Conservation (phyloP, 2,888 invertebrate genomes). For the Tupiocoris notatus region DNA sequence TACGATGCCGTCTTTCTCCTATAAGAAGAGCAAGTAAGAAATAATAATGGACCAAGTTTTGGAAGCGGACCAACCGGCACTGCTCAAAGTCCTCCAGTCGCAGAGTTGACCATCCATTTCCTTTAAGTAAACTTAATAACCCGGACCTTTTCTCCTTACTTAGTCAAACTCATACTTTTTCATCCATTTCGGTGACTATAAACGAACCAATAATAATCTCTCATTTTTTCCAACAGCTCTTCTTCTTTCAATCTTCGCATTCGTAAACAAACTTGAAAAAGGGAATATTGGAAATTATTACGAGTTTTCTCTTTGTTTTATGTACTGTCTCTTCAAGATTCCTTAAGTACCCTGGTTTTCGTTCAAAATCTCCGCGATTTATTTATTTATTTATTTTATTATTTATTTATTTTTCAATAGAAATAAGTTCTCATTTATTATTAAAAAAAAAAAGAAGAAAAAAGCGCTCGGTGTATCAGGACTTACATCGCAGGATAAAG, state of each 20-base stretch:
- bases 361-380: too few relatives aligned
- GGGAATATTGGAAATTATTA: too few relatives aligned
- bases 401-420: too few relatives aligned
- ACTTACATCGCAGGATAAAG: too few relatives aligned
- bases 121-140: slow-evolving; percentile 27
- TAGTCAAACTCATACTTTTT: neutral
- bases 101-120: slow-evolving; percentile 14
- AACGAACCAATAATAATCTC: neutral
- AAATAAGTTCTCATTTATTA: too few relatives aligned
- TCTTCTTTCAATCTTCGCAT: neutral
- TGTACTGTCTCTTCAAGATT: too few relatives aligned
- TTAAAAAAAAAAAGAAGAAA: too few relatives aligned
- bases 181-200: neutral
- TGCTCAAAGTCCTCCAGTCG: slow-evolving; percentile 28
- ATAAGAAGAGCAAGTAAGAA: slow-evolving; percentile 23
- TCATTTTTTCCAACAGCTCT: neutral
- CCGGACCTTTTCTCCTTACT: neutral
- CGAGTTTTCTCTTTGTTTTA: too few relatives aligned
- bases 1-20: too few relatives aligned
- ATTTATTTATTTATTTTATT: too few relatives aligned
- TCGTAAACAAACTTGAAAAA: neutral
- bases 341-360: too few relatives aligned
- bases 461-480: too few relatives aligned
- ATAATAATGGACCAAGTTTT: slow-evolving; percentile 35
- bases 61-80: slow-evolving; percentile 36